Conservation (phyloP, 2,888 invertebrate species). For the Leucophora obtusa region DNA sequence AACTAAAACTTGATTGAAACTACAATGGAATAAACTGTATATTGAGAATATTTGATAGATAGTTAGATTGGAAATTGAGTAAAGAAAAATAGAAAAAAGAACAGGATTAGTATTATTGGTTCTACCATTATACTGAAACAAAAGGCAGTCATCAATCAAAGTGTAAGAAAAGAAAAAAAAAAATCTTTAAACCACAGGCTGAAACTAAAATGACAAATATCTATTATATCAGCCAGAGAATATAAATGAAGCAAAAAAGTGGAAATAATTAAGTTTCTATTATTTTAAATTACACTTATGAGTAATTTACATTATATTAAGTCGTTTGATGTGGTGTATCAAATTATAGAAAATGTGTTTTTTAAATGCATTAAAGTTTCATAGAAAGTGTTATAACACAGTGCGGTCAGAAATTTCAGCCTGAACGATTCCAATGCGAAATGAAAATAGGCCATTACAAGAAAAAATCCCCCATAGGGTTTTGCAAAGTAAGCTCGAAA, state of each 20-base stretch:
- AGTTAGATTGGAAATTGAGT: not conserved
- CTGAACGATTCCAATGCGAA: too few species aligned
- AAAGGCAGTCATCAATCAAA: constrained; percentile 62
- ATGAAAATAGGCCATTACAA: too few species aligned
- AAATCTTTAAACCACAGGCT: constrained; percentile 40
- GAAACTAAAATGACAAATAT: constrained; percentile 58
- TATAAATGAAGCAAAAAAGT: constrained; percentile 44
- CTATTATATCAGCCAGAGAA: constrained; percentile 34
- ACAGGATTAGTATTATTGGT: constrained; percentile 21
- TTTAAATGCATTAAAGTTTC: too few species aligned
- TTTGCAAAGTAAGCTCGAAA: too few species aligned
- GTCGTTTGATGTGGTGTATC: too few species aligned
- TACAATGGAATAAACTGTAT: constrained; percentile 25
- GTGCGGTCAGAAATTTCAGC: too few species aligned
- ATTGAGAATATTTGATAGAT: constrained; percentile 13
- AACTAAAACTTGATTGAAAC: constrained; percentile 17
- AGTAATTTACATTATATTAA: too few species aligned
- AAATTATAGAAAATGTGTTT: too few species aligned
- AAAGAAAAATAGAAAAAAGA: not conserved
- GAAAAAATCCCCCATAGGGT: too few species aligned
- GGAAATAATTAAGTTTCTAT: too few species aligned
- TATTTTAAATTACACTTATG: too few species aligned
- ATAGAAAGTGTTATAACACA: too few species aligned
- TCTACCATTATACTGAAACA: constrained; percentile 15
- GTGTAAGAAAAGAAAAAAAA: constrained; percentile 21